phyloP scores from a whole-genome alignment of 1,140 invertebrate genomes.

The Heterodera schachtii region DNA sequence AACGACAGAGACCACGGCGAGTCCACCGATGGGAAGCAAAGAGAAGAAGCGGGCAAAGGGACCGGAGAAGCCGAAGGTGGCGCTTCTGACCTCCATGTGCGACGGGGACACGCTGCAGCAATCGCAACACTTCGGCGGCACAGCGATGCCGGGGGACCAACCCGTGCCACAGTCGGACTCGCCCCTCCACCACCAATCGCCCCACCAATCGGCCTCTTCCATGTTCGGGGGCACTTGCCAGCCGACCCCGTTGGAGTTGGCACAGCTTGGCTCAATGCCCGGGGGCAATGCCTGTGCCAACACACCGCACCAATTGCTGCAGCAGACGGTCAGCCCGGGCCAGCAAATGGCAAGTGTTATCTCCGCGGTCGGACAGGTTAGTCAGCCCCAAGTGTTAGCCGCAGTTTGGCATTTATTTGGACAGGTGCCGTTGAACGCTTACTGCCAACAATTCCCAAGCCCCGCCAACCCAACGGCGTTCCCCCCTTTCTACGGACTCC shows the following conservation, averaged over 20 bases:
- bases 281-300: background rate
- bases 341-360: conserved; percentile 38
- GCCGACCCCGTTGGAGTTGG: conserved; percentile 3
- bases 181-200: background rate
- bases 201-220: background rate
- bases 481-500: background rate
- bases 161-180: background rate
- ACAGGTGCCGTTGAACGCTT: conserved; percentile 12
- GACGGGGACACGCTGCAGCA: background rate
- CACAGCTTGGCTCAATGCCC: background rate
- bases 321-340: conserved; percentile 5
- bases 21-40: background rate
- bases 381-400: background rate
- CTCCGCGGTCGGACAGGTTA: conserved; percentile 37
- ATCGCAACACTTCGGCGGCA: conserved; percentile 1
- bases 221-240: background rate
- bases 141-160: background rate
- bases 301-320: conserved; percentile 12
- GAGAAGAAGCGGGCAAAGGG: background rate
- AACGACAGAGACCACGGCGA: background rate
- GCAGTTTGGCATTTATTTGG: background rate
- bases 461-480: background rate
- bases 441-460: conserved; percentile 21
- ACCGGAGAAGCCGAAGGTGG: background rate
- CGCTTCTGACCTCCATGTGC: background rate